These are phyloP conservation scores for Adrianichthys oophorus DNA, from an alignment of 2,797 vertebrate genomes.

Conservation along the genomic window DNA sequence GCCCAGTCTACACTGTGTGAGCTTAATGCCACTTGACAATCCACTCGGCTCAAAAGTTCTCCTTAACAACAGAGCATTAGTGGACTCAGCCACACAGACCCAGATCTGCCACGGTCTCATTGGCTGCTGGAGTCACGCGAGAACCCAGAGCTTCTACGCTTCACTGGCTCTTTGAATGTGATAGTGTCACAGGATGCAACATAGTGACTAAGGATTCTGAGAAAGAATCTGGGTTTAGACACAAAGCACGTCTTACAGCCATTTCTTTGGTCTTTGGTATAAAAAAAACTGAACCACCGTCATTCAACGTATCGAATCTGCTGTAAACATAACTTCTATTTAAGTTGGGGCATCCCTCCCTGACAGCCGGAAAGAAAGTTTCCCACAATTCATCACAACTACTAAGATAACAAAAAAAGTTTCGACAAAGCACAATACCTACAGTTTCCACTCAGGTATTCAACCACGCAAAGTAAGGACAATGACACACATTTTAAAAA, in stretches of 20 bases:
- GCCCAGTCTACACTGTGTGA: conserved; percentile 48
- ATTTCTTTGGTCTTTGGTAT: not conserved
- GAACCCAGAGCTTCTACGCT: conserved; percentile 59
- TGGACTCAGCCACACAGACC: conserved; percentile 68
- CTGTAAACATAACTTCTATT: conserved; percentile 47
- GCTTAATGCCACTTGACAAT: conserved; percentile 70
- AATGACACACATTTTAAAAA: conserved; percentile 14
- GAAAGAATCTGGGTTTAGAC: conserved; percentile 7
- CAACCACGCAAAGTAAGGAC: conserved; percentile 34
- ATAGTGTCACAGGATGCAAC: conserved; percentile 70
- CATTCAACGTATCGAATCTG: conserved; percentile 18
- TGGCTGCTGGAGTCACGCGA: conserved; percentile 74
- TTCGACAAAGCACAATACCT: conserved; percentile 43
- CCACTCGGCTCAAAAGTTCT: conserved; percentile 69
- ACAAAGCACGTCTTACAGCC: not conserved
- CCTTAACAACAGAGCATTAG: conserved; percentile 78
- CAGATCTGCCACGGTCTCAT: conserved; percentile 68
- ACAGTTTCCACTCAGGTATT: conserved; percentile 41
- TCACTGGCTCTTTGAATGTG: conserved; percentile 72
- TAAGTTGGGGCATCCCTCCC: conserved; percentile 31
- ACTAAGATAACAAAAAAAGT: conserved; percentile 60
- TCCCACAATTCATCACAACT: conserved; percentile 54
- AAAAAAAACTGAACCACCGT: not conserved
- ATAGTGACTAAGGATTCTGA: conserved; percentile 3
- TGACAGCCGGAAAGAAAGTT: conserved; percentile 27